Percentiles rank a stretch among this genome's conserved stretches.
phyloP scores from a whole-genome alignment of 2,113 vertebrate species.

The Gymnorhina tibicen region DNA sequence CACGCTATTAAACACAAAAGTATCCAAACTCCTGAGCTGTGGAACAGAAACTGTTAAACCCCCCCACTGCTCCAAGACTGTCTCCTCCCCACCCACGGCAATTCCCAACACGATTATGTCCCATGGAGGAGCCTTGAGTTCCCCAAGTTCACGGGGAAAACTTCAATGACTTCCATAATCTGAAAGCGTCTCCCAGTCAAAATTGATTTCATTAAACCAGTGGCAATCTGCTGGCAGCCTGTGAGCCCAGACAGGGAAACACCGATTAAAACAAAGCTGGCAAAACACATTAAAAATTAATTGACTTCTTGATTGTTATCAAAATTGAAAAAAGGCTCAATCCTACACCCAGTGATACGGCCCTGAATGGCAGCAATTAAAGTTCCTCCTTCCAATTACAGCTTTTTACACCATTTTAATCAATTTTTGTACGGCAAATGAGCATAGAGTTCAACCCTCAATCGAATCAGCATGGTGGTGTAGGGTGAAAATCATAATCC shows the following conservation, averaged over 20 bases:
- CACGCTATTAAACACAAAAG: neutral
- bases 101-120: neutral
- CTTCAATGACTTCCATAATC: neutral
- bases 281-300: neutral
- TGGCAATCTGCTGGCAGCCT: neutral
- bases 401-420: constrained; percentile 2
- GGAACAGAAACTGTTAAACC: neutral
- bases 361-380: neutral
- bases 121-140: accelerated
- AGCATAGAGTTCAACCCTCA: neutral
- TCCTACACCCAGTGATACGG: neutral
- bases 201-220: neutral
- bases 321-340: neutral
- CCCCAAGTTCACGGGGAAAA: neutral
- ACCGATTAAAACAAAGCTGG: neutral
- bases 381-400: neutral
- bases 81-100: neutral
- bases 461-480: neutral
- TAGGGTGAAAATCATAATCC: neutral
- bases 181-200: neutral
- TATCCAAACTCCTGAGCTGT: neutral
- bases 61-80: neutral
- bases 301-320: neutral
- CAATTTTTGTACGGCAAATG: neutral
- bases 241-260: neutral